Base-by-base conservation (phyloP, 1,140 invertebrate species). In the Pseudoatta argentina region DNA sequence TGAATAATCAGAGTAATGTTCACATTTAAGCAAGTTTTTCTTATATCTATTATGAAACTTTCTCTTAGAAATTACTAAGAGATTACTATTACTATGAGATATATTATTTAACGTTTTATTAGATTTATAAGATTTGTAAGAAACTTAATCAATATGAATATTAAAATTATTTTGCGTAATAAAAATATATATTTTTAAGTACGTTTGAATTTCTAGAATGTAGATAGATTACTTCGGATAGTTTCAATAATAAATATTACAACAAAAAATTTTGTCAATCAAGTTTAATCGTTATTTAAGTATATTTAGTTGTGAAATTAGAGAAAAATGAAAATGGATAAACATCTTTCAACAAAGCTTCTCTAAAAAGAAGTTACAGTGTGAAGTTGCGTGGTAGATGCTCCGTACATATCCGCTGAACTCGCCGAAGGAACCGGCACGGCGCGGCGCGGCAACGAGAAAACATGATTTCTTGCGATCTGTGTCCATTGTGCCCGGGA, bases 391-490 rank as follows among this genome's bases (percentile, higher is more conserved):
- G n/a, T 8, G 53, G 21, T 5, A 21, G 39, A 8, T 64, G 51
- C 39, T 30, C n/a, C 59, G 53, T 64, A 66, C 21, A 85, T 77
- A 76, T 85, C 59, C 53, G 30, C 12, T 51, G 66, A 57, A 71
- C 55, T 63, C 81, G 59, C 71, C 57, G 27, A 77, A 76, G 57
- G 44, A 77, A 63, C 79, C n/a, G 21, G 10, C 10, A 14, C 44
- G 10, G 12, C 48, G 48, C 48, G 48, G 64, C 51, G 63, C n/a
- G 16, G 59, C 61, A 57, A 61, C 51, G 79, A 77, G 72, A 64
- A 24, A 85, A 64, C 48, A 59, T 78, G 73, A 67, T 85, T 85
- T 85, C 63, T 85, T 73, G 73, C 61, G 82, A 85, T 77, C 82
- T 77, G 59, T 77, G 72, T 53, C 61, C 82, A 77, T 85, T 85